Percentiles rank a stretch among this genome's conserved stretches.
Evolutionary conservation across 2,797 vertebrate genomes (phyloP).

Genomic region (Selene dorsalis): DNA sequence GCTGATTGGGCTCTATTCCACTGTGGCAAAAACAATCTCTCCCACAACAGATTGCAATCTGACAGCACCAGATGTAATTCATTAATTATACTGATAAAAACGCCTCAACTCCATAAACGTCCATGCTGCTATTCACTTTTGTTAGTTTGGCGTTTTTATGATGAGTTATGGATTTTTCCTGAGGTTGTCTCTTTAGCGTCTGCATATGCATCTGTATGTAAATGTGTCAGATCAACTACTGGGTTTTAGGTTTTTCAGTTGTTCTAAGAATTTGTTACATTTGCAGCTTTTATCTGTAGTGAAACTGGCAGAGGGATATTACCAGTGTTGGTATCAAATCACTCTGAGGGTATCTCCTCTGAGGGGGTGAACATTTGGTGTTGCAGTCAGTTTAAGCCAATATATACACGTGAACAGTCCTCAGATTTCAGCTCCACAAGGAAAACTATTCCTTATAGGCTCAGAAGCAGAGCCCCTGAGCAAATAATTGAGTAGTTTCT

Average conservation of each 20-base stretch:
- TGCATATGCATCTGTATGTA: background rate
- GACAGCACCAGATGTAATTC: conserved; percentile 87
- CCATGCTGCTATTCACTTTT: conserved; percentile 70
- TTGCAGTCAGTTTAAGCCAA: conserved; percentile 17
- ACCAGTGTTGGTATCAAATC: conserved; percentile 8
- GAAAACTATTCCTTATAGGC: conserved; percentile 8
- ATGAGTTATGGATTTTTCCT: conserved; percentile 64
- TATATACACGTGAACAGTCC: conserved; percentile 3
- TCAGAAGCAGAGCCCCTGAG: conserved; percentile 10
- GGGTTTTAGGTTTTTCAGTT: conserved; percentile 33
- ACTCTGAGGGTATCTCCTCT: conserved; percentile 9
- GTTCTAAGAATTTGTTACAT: conserved; percentile 17
- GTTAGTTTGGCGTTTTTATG: conserved; percentile 73
- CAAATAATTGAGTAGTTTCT: conserved; percentile 28
- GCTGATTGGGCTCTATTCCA: conserved; percentile 84
- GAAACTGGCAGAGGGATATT: conserved; percentile 5
- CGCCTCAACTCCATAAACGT: conserved; percentile 70
- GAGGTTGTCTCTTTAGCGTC: conserved; percentile 40
- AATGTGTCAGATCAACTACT: conserved; percentile 46
- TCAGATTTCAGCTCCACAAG: background rate
- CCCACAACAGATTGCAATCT: conserved; percentile 84
- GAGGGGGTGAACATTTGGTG: conserved; percentile 21
- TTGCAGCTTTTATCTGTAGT: conserved; percentile 27
- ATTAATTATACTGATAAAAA: conserved; percentile 86
- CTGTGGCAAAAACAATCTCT: conserved; percentile 85